Base-by-base conservation (phyloP, 2,797 vertebrate species). In the Notolepis coatsorum region DNA sequence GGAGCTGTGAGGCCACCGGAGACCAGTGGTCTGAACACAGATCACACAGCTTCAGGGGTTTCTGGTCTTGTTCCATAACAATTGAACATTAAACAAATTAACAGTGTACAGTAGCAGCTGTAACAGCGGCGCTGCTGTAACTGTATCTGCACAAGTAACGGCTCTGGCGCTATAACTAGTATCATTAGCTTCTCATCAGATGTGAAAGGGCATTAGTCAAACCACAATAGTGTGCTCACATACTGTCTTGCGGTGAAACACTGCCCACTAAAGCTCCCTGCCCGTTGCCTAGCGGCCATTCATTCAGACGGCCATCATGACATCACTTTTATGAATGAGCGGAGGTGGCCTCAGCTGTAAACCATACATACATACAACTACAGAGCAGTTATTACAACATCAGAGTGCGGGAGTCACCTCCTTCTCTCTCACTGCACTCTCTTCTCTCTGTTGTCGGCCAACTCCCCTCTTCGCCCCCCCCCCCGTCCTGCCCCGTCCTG, bases 271-370 rank as follows among this genome's bases (percentile, higher is more conserved):
- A n/a, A 37, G 12, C 28, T 18, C 17, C 0, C 13, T 7, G 30
- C 23, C 43, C 15, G 0, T 5, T 51, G 18, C 37, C 27, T 6
- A 2, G 10, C 27, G 18, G n/a, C 21, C 33, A 6, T 67, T 42
- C 28, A 3, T 25, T 64, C 53, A 48, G 24, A 52, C 7, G 50
- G 75, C 66, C 73, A 69, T 28, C 13, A 41, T 63, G 65, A 73
- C 43, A 61, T 80, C 28, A 68, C 54, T 21, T 60, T 24, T 18
- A 72, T 61, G 37, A 75, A 64, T 68, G 30, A 65, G n/a, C n/a
- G n/a, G 13, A 69, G 49, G 18, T 7, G 12, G 3, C 5, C 0
- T 42, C 27, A 1, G 0, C 57, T 54, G 35, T 73, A 73, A 79
- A 70, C 68, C 65, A 21, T 24, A 12, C 13, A 5, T n/a, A 43